Conservation (phyloP, 2,113 vertebrate genomes). For the Gymnorhina tibicen region DNA sequence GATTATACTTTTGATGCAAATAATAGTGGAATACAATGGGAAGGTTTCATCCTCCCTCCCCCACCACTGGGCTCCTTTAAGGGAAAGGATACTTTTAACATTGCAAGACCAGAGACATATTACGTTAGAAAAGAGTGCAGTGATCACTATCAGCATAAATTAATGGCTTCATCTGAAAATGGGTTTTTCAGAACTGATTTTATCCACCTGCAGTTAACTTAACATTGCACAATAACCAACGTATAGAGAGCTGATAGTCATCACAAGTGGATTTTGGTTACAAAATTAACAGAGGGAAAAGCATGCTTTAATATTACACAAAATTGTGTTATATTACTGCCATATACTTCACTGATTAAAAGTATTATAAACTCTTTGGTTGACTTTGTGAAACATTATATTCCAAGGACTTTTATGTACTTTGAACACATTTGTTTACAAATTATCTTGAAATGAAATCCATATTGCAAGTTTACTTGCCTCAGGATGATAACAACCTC, state of each 20-base stretch:
- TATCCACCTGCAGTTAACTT: background rate
- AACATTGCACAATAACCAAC: background rate
- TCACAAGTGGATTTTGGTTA: background rate
- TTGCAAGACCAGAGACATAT: background rate
- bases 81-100: background rate
- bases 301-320: background rate
- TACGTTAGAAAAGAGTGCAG: background rate
- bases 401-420: conserved; percentile 33
- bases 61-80: background rate
- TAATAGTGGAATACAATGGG: background rate
- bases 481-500: conserved; percentile 36
- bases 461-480: conserved; percentile 16
- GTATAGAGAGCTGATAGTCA: background rate
- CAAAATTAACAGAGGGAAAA: background rate
- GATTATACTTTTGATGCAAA: background rate
- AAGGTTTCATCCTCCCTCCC: background rate
- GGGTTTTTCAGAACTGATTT: background rate
- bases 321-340: background rate
- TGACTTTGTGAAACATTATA: background rate
- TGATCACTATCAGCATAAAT: background rate
- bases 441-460: conserved; percentile 67
- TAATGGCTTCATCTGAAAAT: background rate
- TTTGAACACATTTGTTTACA: conserved; percentile 56
- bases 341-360: background rate
- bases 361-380: background rate